Evolutionary conservation across 2,888 invertebrate genomes (phyloP), one percentile per base, ranked within the genome.

Genomic region (Drosophila percnosoma): DNA sequence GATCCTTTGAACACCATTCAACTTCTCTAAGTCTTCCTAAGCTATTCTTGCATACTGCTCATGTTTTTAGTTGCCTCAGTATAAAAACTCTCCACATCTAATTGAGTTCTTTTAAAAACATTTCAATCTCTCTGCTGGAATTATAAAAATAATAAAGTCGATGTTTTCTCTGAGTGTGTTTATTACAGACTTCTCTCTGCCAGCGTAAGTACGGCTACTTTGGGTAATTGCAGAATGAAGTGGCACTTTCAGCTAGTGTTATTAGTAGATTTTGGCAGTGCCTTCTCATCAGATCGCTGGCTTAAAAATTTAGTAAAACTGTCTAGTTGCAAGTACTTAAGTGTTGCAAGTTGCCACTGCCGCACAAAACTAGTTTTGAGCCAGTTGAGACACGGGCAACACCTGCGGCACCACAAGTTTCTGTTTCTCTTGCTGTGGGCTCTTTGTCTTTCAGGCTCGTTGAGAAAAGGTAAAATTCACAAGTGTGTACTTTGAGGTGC

Each of bases 401-500:
- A 48, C 51, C 53, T 58, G 72, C 27, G 27, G 33, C 33, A 24
- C 45, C 34, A 21, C 15, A 57, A 61, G 42, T 53, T 61, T 42
- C 68, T 52, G 55, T 42, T 72, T 42, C 13, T 42, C 55, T 40
- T 36, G 40, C 55, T 21, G 42, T 11, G 21, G 21, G 5, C 11
- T 54, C 54, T 42, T 57, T 51, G 55, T 38, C n/a, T 49, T 51
- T 42, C n/a, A 8, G 42, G 27, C 18, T 34, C 10, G 27, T 49
- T 27, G 49, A 15, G 45, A 45, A 45, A 15, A 45, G 45, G 54
- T 36, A n/a, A n/a, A 54, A 27, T 52, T 48, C 11, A 24, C 18
- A 38, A 59, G 48, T 66, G 60, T 57, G 38, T 51, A 33, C 10
- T 45, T 60, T 64, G 40, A 68, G 54, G 67, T 54, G 61, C 51